Evolutionary conservation across 2,888 invertebrate species (phyloP).

Genomic region (Hydropsyche betteni): DNA sequence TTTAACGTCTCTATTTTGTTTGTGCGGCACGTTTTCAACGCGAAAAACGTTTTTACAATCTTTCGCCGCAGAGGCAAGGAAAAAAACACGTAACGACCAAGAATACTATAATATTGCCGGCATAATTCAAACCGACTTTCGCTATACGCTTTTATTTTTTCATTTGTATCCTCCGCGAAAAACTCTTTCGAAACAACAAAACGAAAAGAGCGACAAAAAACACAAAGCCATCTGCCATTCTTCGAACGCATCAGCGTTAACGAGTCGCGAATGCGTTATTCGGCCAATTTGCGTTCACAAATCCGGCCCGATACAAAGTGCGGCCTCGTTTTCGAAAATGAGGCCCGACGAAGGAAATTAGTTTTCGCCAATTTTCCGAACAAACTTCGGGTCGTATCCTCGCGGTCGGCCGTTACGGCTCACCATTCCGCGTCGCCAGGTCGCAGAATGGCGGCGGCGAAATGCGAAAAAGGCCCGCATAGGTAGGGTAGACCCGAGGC

Average conservation of each 20-base stretch:
- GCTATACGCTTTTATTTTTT: neutral
- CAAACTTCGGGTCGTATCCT: neutral
- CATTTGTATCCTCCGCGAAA: neutral
- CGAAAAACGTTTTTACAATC: constrained; percentile 42
- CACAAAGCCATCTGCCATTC: constrained; percentile 20
- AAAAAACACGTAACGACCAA: constrained; percentile 15
- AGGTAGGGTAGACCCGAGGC: constrained; percentile 2
- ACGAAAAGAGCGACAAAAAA: constrained; percentile 7
- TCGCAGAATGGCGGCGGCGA: neutral
- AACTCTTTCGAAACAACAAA: neutral
- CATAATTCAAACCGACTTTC: constrained; percentile 35
- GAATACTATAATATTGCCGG: constrained; percentile 30
- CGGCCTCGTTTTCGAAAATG: too few relatives aligned
- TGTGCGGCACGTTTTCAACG: constrained; percentile 40
- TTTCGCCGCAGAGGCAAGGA: constrained; percentile 26
- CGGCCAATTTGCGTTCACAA: too few relatives aligned
- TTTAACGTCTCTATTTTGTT: constrained; percentile 39
- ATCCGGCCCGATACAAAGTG: too few relatives aligned
- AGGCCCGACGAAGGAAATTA: constrained; percentile 21
- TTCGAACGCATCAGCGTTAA: neutral
- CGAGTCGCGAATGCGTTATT: constrained; percentile 2
- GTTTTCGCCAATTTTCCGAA: constrained; percentile 10
- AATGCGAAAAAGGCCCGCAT: neutral
- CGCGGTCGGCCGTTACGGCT: too few relatives aligned
- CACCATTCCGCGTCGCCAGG: too few relatives aligned